Evolutionary conservation across 2,113 vertebrate genomes (phyloP).

Genomic region (Neolamprologus tretocephalus): DNA sequence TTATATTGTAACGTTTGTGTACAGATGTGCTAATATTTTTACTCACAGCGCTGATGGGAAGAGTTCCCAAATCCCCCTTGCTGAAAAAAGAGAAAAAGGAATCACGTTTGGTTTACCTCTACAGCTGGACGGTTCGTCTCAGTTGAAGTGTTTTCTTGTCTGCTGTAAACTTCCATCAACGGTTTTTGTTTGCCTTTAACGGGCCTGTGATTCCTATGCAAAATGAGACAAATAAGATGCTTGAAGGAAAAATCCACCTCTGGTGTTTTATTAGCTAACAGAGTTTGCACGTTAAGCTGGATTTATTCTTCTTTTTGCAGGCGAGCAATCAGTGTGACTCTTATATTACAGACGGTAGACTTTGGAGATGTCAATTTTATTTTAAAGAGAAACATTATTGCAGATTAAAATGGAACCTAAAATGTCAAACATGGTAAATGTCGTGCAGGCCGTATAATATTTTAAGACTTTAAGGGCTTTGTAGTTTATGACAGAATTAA

Average conservation of each 20-base stretch:
- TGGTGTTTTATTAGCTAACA: background rate
- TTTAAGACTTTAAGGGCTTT: background rate
- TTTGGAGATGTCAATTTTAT: background rate
- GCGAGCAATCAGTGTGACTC: background rate
- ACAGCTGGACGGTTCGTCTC: background rate
- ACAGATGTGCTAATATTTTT: constrained; percentile 38
- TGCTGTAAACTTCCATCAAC: constrained; percentile 1
- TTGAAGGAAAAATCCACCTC: constrained; percentile 44
- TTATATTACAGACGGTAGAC: background rate
- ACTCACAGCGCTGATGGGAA: constrained; percentile 23
- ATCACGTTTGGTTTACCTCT: constrained; percentile 31
- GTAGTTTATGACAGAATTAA: background rate
- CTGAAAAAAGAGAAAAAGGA: constrained; percentile 14
- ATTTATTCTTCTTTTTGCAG: background rate
- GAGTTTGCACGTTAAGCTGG: background rate
- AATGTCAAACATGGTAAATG: background rate
- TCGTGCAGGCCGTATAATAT: background rate
- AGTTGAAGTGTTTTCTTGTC: background rate
- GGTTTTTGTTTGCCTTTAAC: constrained; percentile 38
- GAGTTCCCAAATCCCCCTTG: background rate
- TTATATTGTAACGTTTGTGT: constrained; percentile 42
- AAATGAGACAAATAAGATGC: constrained; percentile 26
- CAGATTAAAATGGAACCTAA: background rate
- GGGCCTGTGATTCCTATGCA: constrained; percentile 72
- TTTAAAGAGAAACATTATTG: background rate